A percentile compares a stretch with the other conserved stretches of the same genome.
phyloP scores from a whole-genome alignment of 2,888 invertebrate genomes.

The Electrophaes corylata region DNA sequence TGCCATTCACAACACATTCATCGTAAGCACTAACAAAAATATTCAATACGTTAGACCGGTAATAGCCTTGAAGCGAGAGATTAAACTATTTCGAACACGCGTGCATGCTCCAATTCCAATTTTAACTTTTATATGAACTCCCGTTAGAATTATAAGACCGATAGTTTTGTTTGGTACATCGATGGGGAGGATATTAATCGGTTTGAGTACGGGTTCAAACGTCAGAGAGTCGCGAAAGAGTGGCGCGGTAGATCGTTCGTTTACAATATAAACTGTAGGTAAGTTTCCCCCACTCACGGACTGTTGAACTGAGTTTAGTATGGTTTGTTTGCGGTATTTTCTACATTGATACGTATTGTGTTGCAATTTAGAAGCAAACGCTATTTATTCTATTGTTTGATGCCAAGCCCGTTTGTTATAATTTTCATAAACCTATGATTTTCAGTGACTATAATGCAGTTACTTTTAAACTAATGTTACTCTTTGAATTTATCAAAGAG shows the following conservation, averaged over 20 bases:
- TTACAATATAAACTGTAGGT: conserved; percentile 63
- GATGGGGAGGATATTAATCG: conserved; percentile 3
- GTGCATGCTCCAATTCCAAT: conserved; percentile 15
- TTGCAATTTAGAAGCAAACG: conserved; percentile 28
- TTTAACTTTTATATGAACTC: conserved; percentile 12
- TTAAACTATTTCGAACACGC: conserved; percentile 22
- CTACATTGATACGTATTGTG: conserved; percentile 39
- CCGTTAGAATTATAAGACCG: conserved; percentile 6
- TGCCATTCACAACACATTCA: conserved; percentile 30
- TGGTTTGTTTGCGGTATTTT: conserved; percentile 31
- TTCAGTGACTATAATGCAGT: too few relatives aligned
- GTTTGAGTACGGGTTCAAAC: conserved; percentile 50
- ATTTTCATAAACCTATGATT: too few relatives aligned
- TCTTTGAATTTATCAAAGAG: too few relatives aligned
- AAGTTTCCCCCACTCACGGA: conserved; percentile 60
- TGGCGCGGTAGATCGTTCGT: conserved; percentile 54
- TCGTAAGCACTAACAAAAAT: conserved; percentile 14
- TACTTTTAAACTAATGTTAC: too few relatives aligned
- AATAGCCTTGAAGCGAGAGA: conserved; percentile 17
- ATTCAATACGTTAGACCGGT: conserved; percentile 9
- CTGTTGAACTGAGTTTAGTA: conserved; percentile 28
- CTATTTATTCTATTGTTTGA: conserved; percentile 2
- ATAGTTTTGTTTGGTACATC: conserved; percentile 7
- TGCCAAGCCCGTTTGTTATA: neutral
- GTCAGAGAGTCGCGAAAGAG: conserved; percentile 51